Percentiles rank a stretch among this genome's conserved stretches.
These are phyloP conservation scores for Prionace glauca DNA, from an alignment of 2,797 vertebrate genomes.

Conservation along the genomic window DNA sequence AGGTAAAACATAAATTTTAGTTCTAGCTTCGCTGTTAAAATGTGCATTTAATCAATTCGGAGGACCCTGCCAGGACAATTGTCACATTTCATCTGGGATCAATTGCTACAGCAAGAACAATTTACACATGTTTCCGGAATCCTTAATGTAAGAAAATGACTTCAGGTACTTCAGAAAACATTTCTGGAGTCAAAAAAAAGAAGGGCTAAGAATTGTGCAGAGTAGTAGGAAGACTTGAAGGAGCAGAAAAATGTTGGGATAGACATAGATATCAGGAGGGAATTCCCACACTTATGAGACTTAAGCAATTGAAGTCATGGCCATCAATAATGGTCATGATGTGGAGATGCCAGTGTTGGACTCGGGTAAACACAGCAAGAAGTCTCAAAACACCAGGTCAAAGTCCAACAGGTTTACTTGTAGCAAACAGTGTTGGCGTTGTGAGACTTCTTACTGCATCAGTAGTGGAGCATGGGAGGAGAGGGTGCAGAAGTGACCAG, in stretches of 20 bases:
- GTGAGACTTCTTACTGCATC: neutral
- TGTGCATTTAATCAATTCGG: neutral
- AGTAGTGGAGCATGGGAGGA: neutral
- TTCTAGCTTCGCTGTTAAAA: neutral
- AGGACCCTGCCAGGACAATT: neutral
- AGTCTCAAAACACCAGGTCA: too few relatives aligned
- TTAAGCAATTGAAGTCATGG: neutral
- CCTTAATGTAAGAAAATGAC: neutral
- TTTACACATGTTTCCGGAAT: neutral
- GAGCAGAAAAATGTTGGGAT: neutral
- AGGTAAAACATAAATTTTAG: neutral
- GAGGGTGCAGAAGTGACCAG: neutral
- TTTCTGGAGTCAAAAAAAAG: neutral
- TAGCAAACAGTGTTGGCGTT: too few relatives aligned
- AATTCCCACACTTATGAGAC: neutral
- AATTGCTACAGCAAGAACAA: neutral
- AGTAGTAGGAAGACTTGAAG: neutral
- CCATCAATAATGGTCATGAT: neutral
- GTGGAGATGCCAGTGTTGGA: too few relatives aligned
- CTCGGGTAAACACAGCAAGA: too few relatives aligned
- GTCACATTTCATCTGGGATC: neutral
- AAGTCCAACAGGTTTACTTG: too few relatives aligned
- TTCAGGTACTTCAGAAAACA: neutral
- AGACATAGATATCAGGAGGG: neutral
- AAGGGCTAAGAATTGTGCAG: neutral